phyloP scores from a whole-genome alignment of 1,140 invertebrate species.

The Charaxes varanes region DNA sequence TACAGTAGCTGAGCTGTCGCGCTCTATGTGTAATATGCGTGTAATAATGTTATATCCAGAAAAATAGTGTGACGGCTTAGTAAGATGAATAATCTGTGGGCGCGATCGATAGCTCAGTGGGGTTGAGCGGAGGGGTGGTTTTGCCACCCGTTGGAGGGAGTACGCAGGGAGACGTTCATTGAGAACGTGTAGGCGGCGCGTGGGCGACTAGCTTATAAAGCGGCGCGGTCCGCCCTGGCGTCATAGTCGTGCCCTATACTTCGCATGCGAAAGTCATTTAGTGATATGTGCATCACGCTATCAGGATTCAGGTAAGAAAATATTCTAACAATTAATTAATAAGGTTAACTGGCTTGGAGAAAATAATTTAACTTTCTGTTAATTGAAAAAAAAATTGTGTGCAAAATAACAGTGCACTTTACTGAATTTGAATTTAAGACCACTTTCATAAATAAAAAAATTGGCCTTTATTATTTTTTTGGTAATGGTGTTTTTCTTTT shows the following conservation, averaged over 20 bases:
- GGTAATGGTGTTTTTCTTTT: no score
- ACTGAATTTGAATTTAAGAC: no score
- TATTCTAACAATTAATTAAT: background rate
- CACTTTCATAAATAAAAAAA: no score
- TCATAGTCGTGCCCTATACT: constrained; percentile 46
- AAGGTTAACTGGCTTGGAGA: no score
- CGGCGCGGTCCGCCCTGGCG: constrained; percentile 41
- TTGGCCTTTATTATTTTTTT: no score
- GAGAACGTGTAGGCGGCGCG: constrained; percentile 77
- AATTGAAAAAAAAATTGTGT: no score
- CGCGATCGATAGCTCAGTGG: constrained; percentile 58
- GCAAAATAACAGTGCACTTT: no score
- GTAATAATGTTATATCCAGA: constrained; percentile 9
- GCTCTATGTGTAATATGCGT: no score
- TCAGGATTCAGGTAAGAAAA: constrained; percentile 25
- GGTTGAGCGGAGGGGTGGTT: constrained; percentile 20
- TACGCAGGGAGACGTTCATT: constrained; percentile 70
- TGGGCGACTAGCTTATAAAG: constrained; percentile 75
- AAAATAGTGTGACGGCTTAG: constrained; percentile 34
- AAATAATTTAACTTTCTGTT: no score
- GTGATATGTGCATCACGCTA: constrained; percentile 47
- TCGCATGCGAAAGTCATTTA: constrained; percentile 30
- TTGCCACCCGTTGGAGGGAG: constrained; percentile 20
- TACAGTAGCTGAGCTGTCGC: no score
- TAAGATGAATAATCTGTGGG: constrained; percentile 67